Evolutionary conservation across 2,888 invertebrate genomes (phyloP).

Genomic region (Carcina quercana): DNA sequence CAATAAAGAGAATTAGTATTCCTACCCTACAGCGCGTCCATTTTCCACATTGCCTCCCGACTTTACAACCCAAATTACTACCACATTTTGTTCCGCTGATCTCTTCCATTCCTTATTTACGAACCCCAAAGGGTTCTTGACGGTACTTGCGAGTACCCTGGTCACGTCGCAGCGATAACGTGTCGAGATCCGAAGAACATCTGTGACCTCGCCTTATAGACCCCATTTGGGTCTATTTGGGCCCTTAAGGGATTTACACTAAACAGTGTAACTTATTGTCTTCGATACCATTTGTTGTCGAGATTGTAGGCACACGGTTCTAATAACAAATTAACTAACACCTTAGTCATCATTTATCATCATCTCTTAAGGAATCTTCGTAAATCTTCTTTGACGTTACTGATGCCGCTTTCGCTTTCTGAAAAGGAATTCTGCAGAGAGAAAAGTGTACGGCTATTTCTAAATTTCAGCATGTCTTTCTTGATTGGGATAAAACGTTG

Average conservation of each 20-base stretch:
- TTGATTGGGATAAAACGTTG: too few species aligned
- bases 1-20: too few species aligned
- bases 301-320: not conserved
- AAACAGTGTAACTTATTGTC: slow-evolving; percentile 16
- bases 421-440: too few species aligned
- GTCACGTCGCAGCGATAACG: slow-evolving; percentile 39
- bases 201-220: slow-evolving; percentile 30
- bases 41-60: not conserved
- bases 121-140: not conserved
- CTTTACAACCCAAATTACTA: not conserved
- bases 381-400: too few species aligned
- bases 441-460: too few species aligned
- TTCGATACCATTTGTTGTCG: not conserved
- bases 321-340: too few species aligned
- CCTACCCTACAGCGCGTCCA: not conserved
- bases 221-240: slow-evolving; percentile 27
- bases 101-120: not conserved
- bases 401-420: too few species aligned
- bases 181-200: slow-evolving; percentile 24
- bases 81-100: not conserved
- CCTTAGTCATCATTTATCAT: too few species aligned
- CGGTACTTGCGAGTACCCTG: slow-evolving; percentile 12
- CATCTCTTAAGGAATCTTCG: too few species aligned
- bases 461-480: too few species aligned
- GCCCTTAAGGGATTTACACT: slow-evolving; percentile 25